Percentiles rank a stretch among this genome's conserved stretches.
Conservation (phyloP, 2,113 vertebrate genomes). For the Ahaetulla prasina region DNA sequence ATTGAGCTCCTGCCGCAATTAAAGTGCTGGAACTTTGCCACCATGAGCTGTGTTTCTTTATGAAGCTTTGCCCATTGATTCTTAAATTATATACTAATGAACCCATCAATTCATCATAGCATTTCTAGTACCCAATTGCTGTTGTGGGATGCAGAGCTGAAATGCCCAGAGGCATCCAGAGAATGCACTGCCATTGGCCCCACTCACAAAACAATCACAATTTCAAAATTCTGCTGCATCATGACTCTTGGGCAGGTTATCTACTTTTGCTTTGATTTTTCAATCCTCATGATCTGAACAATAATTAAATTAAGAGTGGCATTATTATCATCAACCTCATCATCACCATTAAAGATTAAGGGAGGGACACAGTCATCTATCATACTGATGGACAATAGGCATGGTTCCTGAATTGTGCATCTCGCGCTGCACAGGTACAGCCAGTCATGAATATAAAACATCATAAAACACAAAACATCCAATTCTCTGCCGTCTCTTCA, state of each 20-base stretch:
- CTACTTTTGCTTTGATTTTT: not conserved
- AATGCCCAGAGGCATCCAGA: slow-evolving; percentile 26
- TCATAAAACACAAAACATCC: no score
- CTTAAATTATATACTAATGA: slow-evolving; percentile 59
- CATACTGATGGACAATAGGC: not conserved
- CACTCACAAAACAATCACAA: slow-evolving; percentile 31
- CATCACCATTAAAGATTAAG: not conserved
- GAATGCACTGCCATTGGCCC: slow-evolving; percentile 29
- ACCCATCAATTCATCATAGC: slow-evolving; percentile 64
- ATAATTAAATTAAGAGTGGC: not conserved
- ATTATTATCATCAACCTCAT: not conserved
- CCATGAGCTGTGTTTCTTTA: slow-evolving; percentile 54
- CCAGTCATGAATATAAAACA: no score
- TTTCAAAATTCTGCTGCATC: slow-evolving; percentile 40
- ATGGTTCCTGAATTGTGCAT: not conserved
- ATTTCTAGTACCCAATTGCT: slow-evolving; percentile 55
- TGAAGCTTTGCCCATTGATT: slow-evolving; percentile 57
- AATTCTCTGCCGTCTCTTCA: not conserved
- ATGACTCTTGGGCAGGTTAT: slow-evolving; percentile 22
- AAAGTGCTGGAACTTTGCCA: slow-evolving; percentile 53
- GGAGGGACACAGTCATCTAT: not conserved
- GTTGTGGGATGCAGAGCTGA: slow-evolving; percentile 40
- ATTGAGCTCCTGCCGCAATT: slow-evolving; percentile 59
- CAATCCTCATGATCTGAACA: not conserved
- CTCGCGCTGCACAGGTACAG: not conserved